These are phyloP conservation scores for Glareola pratincola DNA, from an alignment of 2,113 vertebrate species.

Conservation along the genomic window DNA sequence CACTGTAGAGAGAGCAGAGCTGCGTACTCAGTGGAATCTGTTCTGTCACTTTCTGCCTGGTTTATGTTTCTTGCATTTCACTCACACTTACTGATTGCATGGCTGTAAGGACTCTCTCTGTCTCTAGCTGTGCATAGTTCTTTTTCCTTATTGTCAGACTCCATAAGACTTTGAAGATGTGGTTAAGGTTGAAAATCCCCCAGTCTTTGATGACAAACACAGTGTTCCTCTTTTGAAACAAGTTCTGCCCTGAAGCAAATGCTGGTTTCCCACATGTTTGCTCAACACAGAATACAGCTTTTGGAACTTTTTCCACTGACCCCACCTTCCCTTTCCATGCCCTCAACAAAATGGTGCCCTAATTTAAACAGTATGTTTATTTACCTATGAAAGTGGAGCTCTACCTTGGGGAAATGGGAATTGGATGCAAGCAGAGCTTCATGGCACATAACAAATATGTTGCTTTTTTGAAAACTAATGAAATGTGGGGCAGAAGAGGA, in stretches of 20 bases:
- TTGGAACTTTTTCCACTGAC: background rate
- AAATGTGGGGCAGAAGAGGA: background rate
- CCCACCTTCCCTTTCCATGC: background rate
- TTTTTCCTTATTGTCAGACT: background rate
- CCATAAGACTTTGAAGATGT: background rate
- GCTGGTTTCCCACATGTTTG: background rate
- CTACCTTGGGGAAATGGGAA: background rate
- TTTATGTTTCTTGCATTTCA: background rate
- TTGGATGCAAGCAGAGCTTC: background rate
- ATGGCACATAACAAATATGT: background rate
- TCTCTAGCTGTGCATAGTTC: background rate
- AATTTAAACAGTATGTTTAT: background rate
- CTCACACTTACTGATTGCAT: background rate
- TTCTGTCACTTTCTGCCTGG: background rate
- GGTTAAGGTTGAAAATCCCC: background rate
- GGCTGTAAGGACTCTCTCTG: background rate
- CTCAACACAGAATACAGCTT: background rate
- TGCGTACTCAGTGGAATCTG: fast-evolving
- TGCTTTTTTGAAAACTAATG: background rate
- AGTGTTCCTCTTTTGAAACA: background rate
- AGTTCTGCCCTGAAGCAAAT: background rate
- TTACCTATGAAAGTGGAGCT: background rate
- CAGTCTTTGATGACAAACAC: background rate
- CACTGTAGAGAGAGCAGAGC: background rate
- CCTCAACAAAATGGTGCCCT: background rate